Evolutionary conservation across 2,888 invertebrate genomes (phyloP), one percentile per base, ranked within the genome.

Genomic region (Lepidochitona cinerea): DNA sequence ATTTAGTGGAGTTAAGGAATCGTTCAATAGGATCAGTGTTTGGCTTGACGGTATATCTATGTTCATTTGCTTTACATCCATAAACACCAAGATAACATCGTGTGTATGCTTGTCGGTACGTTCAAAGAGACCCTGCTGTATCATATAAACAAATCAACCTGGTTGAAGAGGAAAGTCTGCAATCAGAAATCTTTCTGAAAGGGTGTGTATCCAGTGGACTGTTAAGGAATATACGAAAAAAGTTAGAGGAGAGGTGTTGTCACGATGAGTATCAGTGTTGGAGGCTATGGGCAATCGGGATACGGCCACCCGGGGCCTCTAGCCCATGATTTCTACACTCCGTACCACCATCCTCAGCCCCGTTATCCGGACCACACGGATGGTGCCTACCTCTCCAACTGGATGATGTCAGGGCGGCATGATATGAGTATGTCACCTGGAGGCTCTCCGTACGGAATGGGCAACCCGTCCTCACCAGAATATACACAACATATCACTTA

Each of bases 221-320:
- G n/a, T n/a, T n/a, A 41, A 41, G 41, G 41, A 41, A 41, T 9
- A 41, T 41, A 41, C 18, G 9, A 9, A 41, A 12, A 9, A 41
- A 18, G 41, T 66, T 35, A 18, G 37, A 66, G 26, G 4, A 4
- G 2, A 26, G 18, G 14, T 18, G 1, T 4, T 18, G 14, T 3
- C 67, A 79, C 37, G 29, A 87, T 87, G 87, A 87, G 87, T 80
- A 79, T 87, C 59, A 86, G 85, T 80, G 83, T 87, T 6, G 83
- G 85, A 12, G 85, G 84, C 53, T 87, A 85, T 73, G 75, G 80
- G 14, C 85, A 86, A 72, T n/a, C n/a, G n/a, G 85, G 84, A 54
- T 87, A 84, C 79, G 79, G 79, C 64, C 85, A 86, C 75, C 81
- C 85, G 70, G 85, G 83, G 9, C 81, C 83, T 66, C 84, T 85